Conservation (phyloP, 2,113 vertebrate genomes). For the Rhinolophus ferrumequinum region DNA sequence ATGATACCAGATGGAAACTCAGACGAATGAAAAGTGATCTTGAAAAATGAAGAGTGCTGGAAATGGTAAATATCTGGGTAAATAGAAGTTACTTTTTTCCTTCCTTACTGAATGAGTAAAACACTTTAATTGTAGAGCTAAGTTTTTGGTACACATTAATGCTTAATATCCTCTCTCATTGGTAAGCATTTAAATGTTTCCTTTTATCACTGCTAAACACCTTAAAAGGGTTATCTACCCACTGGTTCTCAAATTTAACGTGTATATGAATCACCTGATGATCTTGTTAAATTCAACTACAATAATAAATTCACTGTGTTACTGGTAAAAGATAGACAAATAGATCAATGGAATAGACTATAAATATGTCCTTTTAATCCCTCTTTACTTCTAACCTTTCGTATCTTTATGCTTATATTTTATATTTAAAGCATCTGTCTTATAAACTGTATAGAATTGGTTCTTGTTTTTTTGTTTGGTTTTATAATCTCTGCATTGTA, state of each 20-base stretch:
- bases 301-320: background rate
- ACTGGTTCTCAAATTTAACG: background rate
- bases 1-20: background rate
- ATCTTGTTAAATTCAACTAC: background rate
- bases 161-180: background rate
- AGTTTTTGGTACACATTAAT: background rate
- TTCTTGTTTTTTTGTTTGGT: background rate
- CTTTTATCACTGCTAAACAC: background rate
- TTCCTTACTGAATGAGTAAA: background rate
- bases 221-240: background rate
- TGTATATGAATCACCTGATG: background rate
- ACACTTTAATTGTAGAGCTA: background rate
- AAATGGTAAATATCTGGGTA: background rate
- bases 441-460: background rate
- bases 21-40: background rate
- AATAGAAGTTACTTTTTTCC: slow-evolving; percentile 20
- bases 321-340: background rate
- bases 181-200: background rate
- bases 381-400: background rate
- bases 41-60: background rate
- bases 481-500: slow-evolving; percentile 47
- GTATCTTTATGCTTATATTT: background rate
- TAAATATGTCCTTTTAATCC: background rate
- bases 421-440: background rate
- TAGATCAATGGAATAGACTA: background rate